Conservation (phyloP, 2,113 vertebrate species). For the Eptesicus fuscus region DNA sequence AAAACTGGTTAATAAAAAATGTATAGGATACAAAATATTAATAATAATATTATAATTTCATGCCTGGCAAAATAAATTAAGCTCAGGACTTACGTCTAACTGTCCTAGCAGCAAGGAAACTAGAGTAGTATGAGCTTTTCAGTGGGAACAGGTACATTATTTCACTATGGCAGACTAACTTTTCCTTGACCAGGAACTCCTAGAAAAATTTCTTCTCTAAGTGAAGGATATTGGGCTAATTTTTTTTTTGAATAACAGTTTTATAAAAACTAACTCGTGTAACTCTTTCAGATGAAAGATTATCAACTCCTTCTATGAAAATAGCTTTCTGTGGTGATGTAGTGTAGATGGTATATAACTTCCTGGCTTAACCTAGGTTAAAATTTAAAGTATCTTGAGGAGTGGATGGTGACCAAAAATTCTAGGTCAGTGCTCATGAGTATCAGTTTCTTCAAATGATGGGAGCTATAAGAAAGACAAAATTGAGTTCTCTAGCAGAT, state of each 20-base stretch:
- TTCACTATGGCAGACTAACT: neutral
- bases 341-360: neutral
- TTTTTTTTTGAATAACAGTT: neutral
- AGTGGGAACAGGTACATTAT: neutral
- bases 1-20: neutral
- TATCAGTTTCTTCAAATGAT: neutral
- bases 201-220: neutral
- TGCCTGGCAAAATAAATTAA: neutral
- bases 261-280: neutral
- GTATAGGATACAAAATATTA: neutral
- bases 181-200: neutral
- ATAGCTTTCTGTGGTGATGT: neutral
- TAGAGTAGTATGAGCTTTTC: neutral
- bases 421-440: neutral
- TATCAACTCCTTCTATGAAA: neutral
- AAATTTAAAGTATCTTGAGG: neutral
- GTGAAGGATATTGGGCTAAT: neutral
- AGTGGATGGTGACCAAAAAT: neutral
- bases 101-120: neutral
- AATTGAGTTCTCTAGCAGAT: neutral
- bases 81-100: neutral
- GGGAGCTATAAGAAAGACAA: neutral
- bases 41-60: neutral
- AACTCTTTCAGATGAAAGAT: conserved; percentile 1
- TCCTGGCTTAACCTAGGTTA: neutral